Base-by-base conservation (phyloP, 2,113 vertebrate genomes). In the Psittacara wagleri region DNA sequence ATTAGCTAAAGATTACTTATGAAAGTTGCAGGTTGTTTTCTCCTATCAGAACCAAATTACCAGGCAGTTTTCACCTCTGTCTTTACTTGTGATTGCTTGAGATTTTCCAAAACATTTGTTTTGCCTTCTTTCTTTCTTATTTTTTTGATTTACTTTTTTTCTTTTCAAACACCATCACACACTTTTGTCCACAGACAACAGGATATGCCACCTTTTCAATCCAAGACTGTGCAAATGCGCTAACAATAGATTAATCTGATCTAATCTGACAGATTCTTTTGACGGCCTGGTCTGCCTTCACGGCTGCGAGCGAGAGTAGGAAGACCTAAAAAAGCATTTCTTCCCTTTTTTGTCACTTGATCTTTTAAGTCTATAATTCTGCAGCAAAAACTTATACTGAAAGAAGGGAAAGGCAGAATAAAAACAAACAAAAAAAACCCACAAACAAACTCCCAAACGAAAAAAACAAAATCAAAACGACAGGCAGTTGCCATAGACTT, bases 1-100 rank as follows among this genome's bases (percentile, higher is more conserved):
- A 95, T 96, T 87, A 95, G 70, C 54, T 83, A 80, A 57, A 86
- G 95, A 97, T 96, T 95, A 96, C 93, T 96, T 95, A 83, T 68
- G 74, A 77, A 94, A 93, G 77, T 78, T 51, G 52, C 51, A 80
- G 92, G 93, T 92, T 90, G 90, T 46, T 95, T 74, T 93, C 83
- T 84, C 91, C 70, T 64, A 49, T 6, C 3, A 82, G 69, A n/a
- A 73, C 80, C 86, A 83, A 91, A 92, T 96, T 77, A 75, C 66
- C 37, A 28, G 44, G 35, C 41, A 7, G 55, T 91, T 95, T 84
- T 85, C 94, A 92, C 90, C 93, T 89, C 93, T 73, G 33, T 25
- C 66, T 87, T 91, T 69, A 19, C 57, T 79, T 3, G 2, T 19
- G 79, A 43, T 52, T 82, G 37, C 79, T 61, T 25, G 10, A 61